Percentiles rank a stretch among this genome's conserved stretches.
These are phyloP conservation scores for Camponotus pennsylvanicus DNA, from an alignment of 1,140 invertebrate genomes.

Conservation along the genomic window DNA sequence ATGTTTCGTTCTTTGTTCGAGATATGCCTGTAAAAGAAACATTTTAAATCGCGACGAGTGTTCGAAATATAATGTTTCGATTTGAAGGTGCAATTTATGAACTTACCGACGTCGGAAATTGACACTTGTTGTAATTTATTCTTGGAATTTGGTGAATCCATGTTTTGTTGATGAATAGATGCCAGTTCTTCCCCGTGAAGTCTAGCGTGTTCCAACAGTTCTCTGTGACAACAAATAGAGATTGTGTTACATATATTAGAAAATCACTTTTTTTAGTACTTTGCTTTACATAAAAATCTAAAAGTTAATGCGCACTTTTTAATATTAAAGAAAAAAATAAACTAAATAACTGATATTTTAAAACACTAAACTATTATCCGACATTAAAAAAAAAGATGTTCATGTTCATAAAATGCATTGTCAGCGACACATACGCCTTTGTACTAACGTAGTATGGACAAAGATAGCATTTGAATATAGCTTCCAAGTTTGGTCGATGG, in stretches of 20 bases:
- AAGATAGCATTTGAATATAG: constrained; percentile 92
- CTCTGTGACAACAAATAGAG: constrained; percentile 69
- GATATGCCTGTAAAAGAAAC: constrained; percentile 38
- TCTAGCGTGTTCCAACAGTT: constrained; percentile 82
- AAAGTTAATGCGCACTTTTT: not conserved
- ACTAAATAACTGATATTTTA: not conserved
- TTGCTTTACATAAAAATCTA: constrained; percentile 5
- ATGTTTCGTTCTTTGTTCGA: constrained; percentile 54
- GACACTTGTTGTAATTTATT: constrained; percentile 62
- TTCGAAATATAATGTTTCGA: no score
- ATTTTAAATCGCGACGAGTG: not conserved
- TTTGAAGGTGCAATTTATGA: not conserved
- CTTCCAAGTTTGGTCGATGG: constrained; percentile 90
- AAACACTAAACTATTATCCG: not conserved
- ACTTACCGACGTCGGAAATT: constrained; percentile 68
- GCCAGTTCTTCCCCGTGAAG: constrained; percentile 84
- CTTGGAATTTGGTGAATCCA: constrained; percentile 68
- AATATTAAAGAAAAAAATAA: not conserved
- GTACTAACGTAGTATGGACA: constrained; percentile 92
- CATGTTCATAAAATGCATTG: constrained; percentile 32
- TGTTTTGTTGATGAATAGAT: constrained; percentile 79
- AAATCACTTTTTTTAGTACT: not conserved
- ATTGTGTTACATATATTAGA: constrained; percentile 14
- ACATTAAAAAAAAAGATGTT: not conserved
- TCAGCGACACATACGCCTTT: constrained; percentile 84